Evolutionary conservation across 2,113 vertebrate genomes (phyloP), one percentile per base, ranked within the genome.

Genomic region (Macroglossus sobrinus): DNA sequence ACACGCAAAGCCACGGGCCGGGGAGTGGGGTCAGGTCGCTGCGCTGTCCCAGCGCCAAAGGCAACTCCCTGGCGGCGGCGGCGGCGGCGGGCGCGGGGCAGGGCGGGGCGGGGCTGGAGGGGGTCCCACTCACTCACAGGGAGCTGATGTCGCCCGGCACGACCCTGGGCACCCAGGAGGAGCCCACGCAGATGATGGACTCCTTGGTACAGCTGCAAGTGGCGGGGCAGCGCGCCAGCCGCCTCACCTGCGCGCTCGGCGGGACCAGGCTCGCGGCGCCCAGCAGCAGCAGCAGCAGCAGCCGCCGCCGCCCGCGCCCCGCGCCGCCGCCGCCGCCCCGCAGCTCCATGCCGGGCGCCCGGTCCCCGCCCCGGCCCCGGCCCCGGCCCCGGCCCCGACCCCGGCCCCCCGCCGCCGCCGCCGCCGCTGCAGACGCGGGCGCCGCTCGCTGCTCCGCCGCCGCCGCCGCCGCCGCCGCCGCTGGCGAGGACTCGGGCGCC

Each of bases 181-280:
- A 99, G n/a, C 99, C 99, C 95, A 99, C 99, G 98, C 99, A 99
- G 50, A 99, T 99, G 98, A 99, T 99, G 76, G 99, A 99, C 96
- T 99, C 99, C 98, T 99, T 99, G 97, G 99, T 99, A 97, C 99
- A 99, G 98, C 99, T 99, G 99, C 99, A 99, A 96, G 99, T 98
- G 96, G 99, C 98, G 97, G 99, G 99, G 94, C 99, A 99, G 98
- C 98, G 98, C 97, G 92, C 82, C 96, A 97, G 95, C 98, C 98
- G 99, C 98, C 98, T 99, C 80, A 97, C 84, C 94, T 98, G 98
- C 84, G 88, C 98, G 92, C 97, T 91, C 84, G 81, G 96, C 92
- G 97, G 96, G 61, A 98, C 59, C 59, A 97, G 92, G 47, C 97
- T 97, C 80, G 96, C 92, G 75, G 97, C 86, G 84, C 97, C 53